Conservation (phyloP, 2,888 invertebrate genomes). For the Tryphoninae sp. region DNA sequence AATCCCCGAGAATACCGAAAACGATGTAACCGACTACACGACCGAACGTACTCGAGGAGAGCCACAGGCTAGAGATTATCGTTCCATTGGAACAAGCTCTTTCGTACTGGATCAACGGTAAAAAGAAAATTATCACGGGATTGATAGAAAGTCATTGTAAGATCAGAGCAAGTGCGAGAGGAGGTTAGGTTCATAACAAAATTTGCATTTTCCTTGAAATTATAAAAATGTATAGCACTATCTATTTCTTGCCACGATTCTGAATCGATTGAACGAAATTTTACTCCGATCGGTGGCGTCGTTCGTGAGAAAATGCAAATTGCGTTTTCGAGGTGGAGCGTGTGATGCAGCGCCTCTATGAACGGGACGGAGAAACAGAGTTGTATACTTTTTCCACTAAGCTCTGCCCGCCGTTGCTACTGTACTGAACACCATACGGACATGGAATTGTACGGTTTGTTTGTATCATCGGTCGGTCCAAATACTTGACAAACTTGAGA, state of each 20-base stretch:
- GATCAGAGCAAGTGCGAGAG: too few relatives aligned
- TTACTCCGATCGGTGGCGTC: too few relatives aligned
- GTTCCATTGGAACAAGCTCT: slow-evolving; percentile 60
- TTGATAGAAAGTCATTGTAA: slow-evolving; percentile 11
- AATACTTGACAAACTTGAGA: slow-evolving; percentile 49
- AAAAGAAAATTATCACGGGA: background rate
- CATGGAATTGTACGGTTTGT: slow-evolving; percentile 59
- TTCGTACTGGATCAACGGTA: slow-evolving; percentile 54
- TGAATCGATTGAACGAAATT: too few relatives aligned
- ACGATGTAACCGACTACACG: slow-evolving; percentile 62
- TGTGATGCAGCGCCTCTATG: too few relatives aligned
- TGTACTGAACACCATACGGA: slow-evolving; percentile 63
- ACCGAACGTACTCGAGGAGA: slow-evolving; percentile 62
- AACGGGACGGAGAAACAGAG: too few relatives aligned
- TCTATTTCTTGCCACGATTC: too few relatives aligned
- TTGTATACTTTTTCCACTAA: slow-evolving; percentile 63
- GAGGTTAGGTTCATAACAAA: background rate
- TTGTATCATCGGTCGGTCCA: slow-evolving; percentile 53
- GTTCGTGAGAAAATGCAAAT: too few relatives aligned
- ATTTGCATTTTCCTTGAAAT: background rate
- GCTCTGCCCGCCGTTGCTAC: slow-evolving; percentile 52
- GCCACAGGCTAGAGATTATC: slow-evolving; percentile 61
- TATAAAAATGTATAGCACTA: too few relatives aligned
- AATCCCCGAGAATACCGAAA: slow-evolving; percentile 63
- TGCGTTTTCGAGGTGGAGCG: too few relatives aligned